A percentile compares a stretch with the other conserved stretches of the same genome.
Conservation (phyloP, 2,888 invertebrate genomes). For the Argyresthia albistria region DNA sequence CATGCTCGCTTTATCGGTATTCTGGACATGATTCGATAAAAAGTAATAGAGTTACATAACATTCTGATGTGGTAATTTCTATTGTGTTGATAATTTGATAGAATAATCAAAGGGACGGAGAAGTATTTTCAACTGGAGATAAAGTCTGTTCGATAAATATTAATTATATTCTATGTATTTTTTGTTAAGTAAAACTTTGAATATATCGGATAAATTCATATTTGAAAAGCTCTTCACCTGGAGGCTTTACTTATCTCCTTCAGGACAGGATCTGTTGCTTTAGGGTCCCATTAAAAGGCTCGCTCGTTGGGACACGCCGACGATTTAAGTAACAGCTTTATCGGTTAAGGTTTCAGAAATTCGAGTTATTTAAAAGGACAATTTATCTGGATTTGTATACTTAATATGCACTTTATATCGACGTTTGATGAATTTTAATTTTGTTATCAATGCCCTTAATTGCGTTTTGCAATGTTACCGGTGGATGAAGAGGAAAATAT, state of each 20-base stretch:
- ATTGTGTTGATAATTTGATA: no score
- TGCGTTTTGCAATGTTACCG: background rate
- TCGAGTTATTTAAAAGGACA: background rate
- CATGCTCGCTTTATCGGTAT: background rate
- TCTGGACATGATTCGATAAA: slow-evolving; percentile 3
- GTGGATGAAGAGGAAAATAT: background rate
- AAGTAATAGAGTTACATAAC: background rate
- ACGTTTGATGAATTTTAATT: background rate
- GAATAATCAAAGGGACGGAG: no score
- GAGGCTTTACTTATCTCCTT: background rate
- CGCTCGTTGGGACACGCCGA: background rate
- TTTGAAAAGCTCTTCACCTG: background rate
- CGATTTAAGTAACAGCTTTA: slow-evolving; percentile 3
- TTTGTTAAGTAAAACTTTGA: no score
- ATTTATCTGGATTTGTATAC: no score
- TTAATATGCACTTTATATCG: no score
- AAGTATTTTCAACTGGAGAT: no score
- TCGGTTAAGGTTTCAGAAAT: background rate
- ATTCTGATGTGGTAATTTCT: background rate
- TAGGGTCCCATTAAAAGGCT: background rate
- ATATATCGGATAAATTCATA: background rate
- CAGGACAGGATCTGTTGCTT: background rate
- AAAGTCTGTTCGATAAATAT: no score
- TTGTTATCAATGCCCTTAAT: background rate
- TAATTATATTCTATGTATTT: background rate